Conservation (phyloP, 1,140 invertebrate species). For the honey bee (Apis mellifera) region DNA sequence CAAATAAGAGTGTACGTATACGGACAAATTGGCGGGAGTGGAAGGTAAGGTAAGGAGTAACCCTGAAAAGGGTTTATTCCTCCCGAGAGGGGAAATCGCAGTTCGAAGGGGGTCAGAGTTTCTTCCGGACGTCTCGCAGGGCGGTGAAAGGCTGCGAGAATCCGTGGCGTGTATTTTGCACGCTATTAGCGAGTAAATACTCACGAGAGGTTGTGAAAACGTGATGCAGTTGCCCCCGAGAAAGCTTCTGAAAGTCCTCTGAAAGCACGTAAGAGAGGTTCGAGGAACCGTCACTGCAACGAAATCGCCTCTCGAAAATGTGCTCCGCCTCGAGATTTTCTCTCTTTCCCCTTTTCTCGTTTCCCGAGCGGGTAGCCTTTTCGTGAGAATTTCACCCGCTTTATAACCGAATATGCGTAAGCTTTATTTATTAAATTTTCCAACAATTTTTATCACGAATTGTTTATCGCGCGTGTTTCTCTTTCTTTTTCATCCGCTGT, state of each 20-base stretch:
- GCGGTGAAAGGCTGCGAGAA: constrained; percentile 37
- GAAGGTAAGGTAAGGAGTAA: constrained; percentile 11
- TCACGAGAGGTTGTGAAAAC: constrained; percentile 31
- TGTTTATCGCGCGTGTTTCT: no score
- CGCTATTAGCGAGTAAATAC: constrained; percentile 54
- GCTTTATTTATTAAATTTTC: no score
- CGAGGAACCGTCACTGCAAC: constrained; percentile 4
- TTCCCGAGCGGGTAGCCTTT: neutral
- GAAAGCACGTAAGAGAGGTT: constrained; percentile 43
- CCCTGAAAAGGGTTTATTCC: constrained; percentile 29
- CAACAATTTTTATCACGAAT: no score
- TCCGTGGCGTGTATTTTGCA: constrained; percentile 44
- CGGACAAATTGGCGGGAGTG: neutral
- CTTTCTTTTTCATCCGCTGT: no score
- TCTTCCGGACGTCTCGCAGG: constrained; percentile 19
- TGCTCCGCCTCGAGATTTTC: neutral
- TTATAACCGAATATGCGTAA: no score
- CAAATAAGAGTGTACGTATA: neutral
- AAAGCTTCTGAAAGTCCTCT: constrained; percentile 47
- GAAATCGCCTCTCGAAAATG: neutral
- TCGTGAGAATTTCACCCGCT: neutral
- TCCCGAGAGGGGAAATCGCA: constrained; percentile 25
- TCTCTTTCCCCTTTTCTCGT: neutral
- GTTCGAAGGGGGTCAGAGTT: constrained; percentile 11
- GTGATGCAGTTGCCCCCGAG: constrained; percentile 22